Evolutionary conservation across 2,797 vertebrate genomes (phyloP), one percentile per base, ranked within the genome.

Genomic region (Rhabdophis nuchalis): DNA sequence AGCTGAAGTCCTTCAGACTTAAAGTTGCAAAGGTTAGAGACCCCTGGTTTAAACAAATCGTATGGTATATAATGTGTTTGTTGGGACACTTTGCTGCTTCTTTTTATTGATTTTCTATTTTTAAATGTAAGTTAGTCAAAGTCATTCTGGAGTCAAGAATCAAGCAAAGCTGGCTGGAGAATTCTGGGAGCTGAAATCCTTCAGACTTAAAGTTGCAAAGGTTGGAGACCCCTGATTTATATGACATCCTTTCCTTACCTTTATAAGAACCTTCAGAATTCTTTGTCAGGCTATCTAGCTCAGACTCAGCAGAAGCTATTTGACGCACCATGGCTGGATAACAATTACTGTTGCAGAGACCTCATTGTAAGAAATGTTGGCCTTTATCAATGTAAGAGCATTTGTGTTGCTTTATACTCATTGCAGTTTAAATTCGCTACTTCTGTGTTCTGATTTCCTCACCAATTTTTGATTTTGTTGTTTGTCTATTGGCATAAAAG

Each of bases 261-360:
- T 0, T n/a, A 23, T 57, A 54, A 57, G 93, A 93, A 27, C 41
- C 86, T 86, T 92, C 91, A 93, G 82, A 46, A n/a, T 25, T 94
- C 53, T 90, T 41, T 77, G 20, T 77, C 36, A 77, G 72, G 20
- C 20, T 41, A 20, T 23, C 72, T 77, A 77, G 18, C 18, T 77
- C 18, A 77, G 72, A 77, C 20, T 77, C 36, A 41, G 18, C 20
- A 23, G 18, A 41, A 41, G 9, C 36, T 41, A 77, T 77, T 41
- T 77, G 20, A 77, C 41, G 36, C 72, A 46, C 20, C 9, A 41
- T 23, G 32, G 18, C 20, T 82, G 4, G 72, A 77, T 77, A 77
- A 77, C 18, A 77, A 46, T 25, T 46, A 41, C 20, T 82, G 20
- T 82, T 23, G 72, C 20, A 46, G 36, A 41, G 11, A 82, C 4